Conservation (phyloP, 2,797 vertebrate genomes). For the Momotus momota region DNA sequence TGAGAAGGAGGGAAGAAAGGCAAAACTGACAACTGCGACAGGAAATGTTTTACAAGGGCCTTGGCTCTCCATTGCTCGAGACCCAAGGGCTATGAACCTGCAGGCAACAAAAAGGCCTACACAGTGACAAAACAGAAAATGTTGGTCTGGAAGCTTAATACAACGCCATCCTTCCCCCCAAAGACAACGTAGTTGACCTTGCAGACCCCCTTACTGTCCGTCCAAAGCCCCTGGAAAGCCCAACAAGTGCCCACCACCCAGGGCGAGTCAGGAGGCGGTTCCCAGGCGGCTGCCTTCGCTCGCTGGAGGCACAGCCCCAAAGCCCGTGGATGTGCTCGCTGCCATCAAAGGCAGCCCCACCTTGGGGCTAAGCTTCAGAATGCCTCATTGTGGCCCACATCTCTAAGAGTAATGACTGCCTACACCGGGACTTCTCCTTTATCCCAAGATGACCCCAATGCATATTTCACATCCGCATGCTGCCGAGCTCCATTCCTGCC, state of each 20-base stretch:
- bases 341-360: conserved; percentile 59
- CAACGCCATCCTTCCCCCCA: not conserved
- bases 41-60: not conserved
- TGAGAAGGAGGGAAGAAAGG: not conserved
- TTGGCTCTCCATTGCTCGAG: not conserved
- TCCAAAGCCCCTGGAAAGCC: not conserved
- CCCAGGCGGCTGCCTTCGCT: not conserved
- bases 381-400: conserved; percentile 30
- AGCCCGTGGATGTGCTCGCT: not conserved
- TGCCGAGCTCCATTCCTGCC: conserved; percentile 44
- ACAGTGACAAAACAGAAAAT: not conserved
- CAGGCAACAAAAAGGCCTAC: not conserved
- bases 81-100: not conserved
- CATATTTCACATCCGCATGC: conserved; percentile 37
- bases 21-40: rapidly evolving
- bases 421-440: conserved; percentile 34
- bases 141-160: not conserved
- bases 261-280: not conserved
- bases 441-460: conserved; percentile 61
- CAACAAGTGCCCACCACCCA: not conserved
- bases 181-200: rapidly evolving
- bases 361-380: conserved; percentile 51
- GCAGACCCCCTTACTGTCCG: rapidly evolving
- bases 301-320: not conserved
- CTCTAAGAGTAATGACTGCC: conserved; percentile 30